phyloP scores from a whole-genome alignment of 2,797 vertebrate genomes.

The Acestrorhynchus altus region DNA sequence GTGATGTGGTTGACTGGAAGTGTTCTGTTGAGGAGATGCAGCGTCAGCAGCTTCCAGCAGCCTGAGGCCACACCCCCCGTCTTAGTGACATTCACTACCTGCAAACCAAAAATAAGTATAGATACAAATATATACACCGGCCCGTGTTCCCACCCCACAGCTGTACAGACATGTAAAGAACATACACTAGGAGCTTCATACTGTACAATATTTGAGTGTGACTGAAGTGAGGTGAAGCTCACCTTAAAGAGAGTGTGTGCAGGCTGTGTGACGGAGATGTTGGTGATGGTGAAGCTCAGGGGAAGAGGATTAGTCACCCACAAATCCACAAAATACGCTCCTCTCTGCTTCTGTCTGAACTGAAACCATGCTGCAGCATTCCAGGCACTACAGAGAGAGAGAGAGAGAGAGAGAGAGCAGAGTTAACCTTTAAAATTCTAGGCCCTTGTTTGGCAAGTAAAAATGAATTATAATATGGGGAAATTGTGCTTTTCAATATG shows the following conservation, averaged over 20 bases:
- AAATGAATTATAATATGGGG: no score
- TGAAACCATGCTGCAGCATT: constrained; percentile 82
- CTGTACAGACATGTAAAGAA: no score
- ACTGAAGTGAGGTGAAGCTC: constrained; percentile 6
- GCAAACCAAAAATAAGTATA: constrained; percentile 41
- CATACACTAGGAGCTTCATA: no score
- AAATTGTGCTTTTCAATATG: no score
- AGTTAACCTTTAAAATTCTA: no score
- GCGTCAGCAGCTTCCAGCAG: constrained; percentile 90
- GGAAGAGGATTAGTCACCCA: constrained; percentile 88
- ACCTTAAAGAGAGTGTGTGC: constrained; percentile 85
- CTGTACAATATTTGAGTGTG: neutral
- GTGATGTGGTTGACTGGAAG: constrained; percentile 80
- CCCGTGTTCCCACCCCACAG: no score
- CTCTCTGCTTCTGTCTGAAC: constrained; percentile 79
- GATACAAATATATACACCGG: no score
- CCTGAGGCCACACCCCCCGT: constrained; percentile 84
- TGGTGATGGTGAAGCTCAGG: constrained; percentile 79
- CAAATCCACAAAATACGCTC: constrained; percentile 83
- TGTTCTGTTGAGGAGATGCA: constrained; percentile 83
- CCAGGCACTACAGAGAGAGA: constrained; percentile 48
- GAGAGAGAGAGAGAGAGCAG: neutral
- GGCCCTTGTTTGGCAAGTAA: no score
- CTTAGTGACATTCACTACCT: constrained; percentile 88
- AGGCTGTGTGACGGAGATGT: constrained; percentile 83